Conservation (phyloP, 1,140 invertebrate genomes). For the Druon quercuslanigerum region DNA sequence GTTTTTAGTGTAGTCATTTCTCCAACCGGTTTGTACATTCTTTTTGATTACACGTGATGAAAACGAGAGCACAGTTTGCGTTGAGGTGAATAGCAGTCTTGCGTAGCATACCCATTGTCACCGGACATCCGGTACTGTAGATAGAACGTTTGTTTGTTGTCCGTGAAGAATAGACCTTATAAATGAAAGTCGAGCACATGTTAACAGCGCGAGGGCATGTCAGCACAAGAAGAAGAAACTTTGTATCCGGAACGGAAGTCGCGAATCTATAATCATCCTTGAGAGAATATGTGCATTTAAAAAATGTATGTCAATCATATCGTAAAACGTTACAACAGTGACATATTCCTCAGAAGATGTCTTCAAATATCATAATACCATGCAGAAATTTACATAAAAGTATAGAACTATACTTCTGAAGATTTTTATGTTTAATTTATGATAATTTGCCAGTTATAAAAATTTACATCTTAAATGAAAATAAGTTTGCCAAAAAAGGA, state of each 20-base stretch:
- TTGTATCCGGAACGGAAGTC: constrained; percentile 9
- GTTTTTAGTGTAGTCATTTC: constrained; percentile 7
- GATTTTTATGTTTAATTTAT: too few species aligned
- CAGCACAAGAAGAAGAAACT: constrained; percentile 1
- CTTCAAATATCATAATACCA: neutral
- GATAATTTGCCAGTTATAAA: too few species aligned
- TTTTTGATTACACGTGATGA: constrained; percentile 5
- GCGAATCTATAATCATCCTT: constrained; percentile 26
- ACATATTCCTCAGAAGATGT: neutral
- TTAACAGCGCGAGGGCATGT: constrained; percentile 30
- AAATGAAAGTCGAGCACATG: constrained; percentile 48
- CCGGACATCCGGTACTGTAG: constrained; percentile 60
- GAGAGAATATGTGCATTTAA: constrained; percentile 8
- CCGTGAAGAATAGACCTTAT: constrained; percentile 53
- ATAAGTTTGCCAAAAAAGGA: neutral
- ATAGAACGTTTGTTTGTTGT: constrained; percentile 56
- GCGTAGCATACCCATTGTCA: constrained; percentile 51
- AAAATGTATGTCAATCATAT: constrained; percentile 14
- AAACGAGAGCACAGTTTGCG: constrained; percentile 35
- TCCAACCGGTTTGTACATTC: neutral
- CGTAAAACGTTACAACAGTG: neutral
- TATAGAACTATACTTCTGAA: too few species aligned
- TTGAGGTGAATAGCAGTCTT: constrained; percentile 48
- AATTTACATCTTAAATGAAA: neutral
- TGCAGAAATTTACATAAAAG: too few species aligned